These are phyloP conservation scores for Poecilia wingei DNA, from an alignment of 2,797 vertebrate species.

Conservation along the genomic window DNA sequence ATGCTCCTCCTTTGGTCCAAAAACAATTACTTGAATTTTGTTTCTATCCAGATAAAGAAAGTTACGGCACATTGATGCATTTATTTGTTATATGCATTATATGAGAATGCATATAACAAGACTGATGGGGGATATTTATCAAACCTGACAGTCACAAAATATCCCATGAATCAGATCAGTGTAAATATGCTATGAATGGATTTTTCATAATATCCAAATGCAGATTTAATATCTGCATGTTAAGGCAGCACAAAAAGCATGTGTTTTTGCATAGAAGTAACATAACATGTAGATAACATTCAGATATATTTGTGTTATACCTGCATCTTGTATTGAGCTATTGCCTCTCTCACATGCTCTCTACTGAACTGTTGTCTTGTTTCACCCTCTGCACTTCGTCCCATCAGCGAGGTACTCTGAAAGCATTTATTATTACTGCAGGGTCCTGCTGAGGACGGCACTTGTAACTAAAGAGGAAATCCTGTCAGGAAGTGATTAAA, in stretches of 20 bases:
- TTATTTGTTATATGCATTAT: neutral
- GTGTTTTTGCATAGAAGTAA: neutral
- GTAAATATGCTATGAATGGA: neutral
- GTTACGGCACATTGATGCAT: neutral
- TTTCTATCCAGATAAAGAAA: neutral
- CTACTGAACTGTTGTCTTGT: neutral
- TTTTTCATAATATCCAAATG: neutral
- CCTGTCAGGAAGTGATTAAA: conserved; percentile 69
- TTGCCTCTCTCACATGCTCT: neutral
- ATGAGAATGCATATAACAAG: neutral
- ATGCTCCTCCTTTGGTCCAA: no score
- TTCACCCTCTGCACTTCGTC: conserved; percentile 14
- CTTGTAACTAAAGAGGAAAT: conserved; percentile 55
- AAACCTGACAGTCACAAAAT: neutral
- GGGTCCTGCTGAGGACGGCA: conserved; percentile 47
- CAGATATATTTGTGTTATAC: neutral
- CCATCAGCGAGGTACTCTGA: conserved; percentile 27
- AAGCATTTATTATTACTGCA: conserved; percentile 44
- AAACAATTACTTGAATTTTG: neutral
- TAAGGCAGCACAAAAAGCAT: neutral
- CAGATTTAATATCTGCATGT: neutral
- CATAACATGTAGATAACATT: neutral
- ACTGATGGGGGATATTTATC: neutral
- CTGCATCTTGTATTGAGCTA: neutral
- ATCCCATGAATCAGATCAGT: neutral